Evolutionary conservation across 2,113 vertebrate genomes (phyloP).

Genomic region (Callochromis pleurospilus): DNA sequence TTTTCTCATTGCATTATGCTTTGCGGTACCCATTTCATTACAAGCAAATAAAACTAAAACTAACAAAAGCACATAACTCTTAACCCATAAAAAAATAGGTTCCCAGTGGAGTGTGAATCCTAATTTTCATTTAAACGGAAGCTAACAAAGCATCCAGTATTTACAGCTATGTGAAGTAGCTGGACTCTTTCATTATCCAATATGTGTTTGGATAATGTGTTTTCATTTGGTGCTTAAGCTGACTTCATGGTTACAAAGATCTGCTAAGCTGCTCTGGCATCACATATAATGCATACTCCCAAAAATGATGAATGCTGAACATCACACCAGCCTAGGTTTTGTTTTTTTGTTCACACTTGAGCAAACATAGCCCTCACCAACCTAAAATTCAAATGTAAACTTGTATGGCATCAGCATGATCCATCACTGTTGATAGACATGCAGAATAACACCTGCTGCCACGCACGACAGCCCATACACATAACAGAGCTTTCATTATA

Average conservation of each 20-base stretch:
- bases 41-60: slow-evolving; percentile 28
- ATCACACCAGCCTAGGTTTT: not conserved
- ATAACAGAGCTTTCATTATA: slow-evolving; percentile 3
- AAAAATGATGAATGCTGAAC: not conserved
- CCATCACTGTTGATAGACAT: not conserved
- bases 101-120: slow-evolving; percentile 12
- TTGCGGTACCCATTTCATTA: slow-evolving; percentile 28
- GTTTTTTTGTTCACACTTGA: not conserved
- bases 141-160: slow-evolving; percentile 8
- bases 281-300: not conserved
- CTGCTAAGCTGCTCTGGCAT: not conserved
- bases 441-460: slow-evolving; percentile 23
- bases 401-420: not conserved
- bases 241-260: not conserved
- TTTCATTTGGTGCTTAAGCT: not conserved
- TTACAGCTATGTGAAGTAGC: not conserved
- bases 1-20: slow-evolving; percentile 19
- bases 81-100: slow-evolving; percentile 4
- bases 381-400: not conserved
- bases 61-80: not conserved
- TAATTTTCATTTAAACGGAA: slow-evolving; percentile 23
- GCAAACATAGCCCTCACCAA: not conserved
- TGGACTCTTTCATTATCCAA: not conserved
- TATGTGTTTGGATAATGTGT: not conserved
- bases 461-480: not conserved